Conservation (phyloP, 2,888 invertebrate species). For the Ectemnius lituratus region DNA sequence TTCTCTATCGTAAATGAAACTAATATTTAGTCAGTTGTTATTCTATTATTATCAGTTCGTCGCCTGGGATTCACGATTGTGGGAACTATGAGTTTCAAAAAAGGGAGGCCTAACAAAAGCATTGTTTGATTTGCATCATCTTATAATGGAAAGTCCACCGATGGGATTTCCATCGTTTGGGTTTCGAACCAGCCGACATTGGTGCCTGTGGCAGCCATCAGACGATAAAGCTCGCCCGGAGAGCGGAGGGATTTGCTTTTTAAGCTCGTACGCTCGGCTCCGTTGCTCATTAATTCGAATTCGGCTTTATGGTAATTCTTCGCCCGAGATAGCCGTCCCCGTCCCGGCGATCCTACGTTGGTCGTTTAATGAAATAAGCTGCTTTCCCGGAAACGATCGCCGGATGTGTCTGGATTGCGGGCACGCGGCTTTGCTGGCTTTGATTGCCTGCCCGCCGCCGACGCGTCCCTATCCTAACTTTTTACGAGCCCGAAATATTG, state of each 20-base stretch:
- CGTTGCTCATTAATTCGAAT: slow-evolving; percentile 42
- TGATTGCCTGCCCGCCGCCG: not conserved
- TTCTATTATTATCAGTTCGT: too few species aligned
- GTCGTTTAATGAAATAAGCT: not conserved
- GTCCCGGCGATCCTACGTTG: not conserved
- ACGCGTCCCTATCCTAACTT: not conserved
- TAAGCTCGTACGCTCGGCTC: slow-evolving; percentile 40
- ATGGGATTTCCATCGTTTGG: too few species aligned
- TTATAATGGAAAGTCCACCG: too few species aligned
- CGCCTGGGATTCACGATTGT: not conserved
- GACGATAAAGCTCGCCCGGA: slow-evolving; percentile 46
- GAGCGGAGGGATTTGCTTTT: slow-evolving; percentile 55
- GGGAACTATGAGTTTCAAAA: too few species aligned
- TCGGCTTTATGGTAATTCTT: slow-evolving; percentile 19
- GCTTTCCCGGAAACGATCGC: slow-evolving; percentile 10
- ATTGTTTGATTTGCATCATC: too few species aligned
- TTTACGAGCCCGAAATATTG: not conserved
- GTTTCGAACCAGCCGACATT: too few species aligned
- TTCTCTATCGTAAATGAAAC: too few species aligned
- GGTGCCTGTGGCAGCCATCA: not conserved
- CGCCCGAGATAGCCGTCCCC: not conserved
- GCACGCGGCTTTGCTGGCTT: not conserved
- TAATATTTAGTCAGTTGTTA: too few species aligned
- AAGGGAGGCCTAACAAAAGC: too few species aligned
- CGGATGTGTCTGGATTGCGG: slow-evolving; percentile 1